Percentiles rank a stretch among this genome's conserved stretches.
Conservation (phyloP, 2,888 invertebrate genomes). For the Dugesia japonica region DNA sequence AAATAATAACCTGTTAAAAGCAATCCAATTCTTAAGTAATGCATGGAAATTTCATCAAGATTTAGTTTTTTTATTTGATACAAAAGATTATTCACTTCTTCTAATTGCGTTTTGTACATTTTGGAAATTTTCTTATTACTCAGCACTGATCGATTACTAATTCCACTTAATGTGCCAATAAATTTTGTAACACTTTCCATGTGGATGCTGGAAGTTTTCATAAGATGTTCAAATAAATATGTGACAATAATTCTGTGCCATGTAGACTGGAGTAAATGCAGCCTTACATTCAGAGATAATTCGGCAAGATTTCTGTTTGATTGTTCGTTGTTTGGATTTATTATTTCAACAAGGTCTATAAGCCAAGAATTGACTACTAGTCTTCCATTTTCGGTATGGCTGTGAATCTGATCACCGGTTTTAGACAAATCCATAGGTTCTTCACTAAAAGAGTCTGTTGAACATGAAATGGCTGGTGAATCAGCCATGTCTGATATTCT, state of each 20-base stretch:
- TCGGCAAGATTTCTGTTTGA: conserved; percentile 3
- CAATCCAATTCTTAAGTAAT: conserved; percentile 9
- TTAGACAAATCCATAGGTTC: conserved; percentile 27
- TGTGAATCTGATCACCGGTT: conserved; percentile 20
- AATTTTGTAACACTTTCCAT: neutral
- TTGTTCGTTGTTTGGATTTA: conserved; percentile 14
- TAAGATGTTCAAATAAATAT: conserved; percentile 22
- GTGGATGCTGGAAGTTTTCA: neutral
- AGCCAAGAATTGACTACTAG: conserved; percentile 22
- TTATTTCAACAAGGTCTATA: conserved; percentile 21
- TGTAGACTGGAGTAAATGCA: conserved; percentile 26
- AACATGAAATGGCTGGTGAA: conserved; percentile 21
- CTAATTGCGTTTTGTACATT: neutral
- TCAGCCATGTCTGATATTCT: neutral
- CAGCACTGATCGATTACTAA: neutral
- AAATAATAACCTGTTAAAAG: neutral
- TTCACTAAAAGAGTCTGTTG: conserved; percentile 25
- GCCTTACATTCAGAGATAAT: neutral
- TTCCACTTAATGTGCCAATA: neutral
- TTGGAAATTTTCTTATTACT: neutral
- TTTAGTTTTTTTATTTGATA: conserved; percentile 5
- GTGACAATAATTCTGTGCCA: conserved; percentile 25
- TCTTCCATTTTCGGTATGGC: neutral
- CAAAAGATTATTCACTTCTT: neutral
- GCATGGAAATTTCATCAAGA: neutral